Base-by-base conservation (phyloP, 2,113 vertebrate genomes). In the Xyliphius kryptos region DNA sequence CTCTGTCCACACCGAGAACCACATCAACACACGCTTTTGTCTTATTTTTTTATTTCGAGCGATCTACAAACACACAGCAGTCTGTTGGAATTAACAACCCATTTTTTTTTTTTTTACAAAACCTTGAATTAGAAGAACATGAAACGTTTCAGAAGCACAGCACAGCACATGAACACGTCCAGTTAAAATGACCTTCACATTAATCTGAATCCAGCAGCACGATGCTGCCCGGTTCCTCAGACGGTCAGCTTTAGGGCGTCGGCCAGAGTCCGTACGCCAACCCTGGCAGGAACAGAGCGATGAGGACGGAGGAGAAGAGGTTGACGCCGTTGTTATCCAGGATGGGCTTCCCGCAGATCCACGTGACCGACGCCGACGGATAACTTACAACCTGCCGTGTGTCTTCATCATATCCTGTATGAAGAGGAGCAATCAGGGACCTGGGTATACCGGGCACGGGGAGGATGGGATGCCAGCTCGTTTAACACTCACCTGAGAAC, bases 301-400 rank as follows among this genome's bases (percentile, higher is more conserved):
- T 56, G 9, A 98, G 73, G 15, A 97, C 74, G 1, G 91, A 90
- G 66, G 96, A 95, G 78, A 99, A 97, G 12, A 99, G 91, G 76
- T 98, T 99, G 11, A 97, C 94, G 0, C 88, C 84, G 0, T 97
- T 99, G 87, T 99, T 98, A 78, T 99, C 94, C 36, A 98, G 74
- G 72, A 99, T 93, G 8, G 93, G 89, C 64, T 93, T 97, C 40
- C 96, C 94, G 56, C 90, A 84, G 76, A 99, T 90, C 58, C 90
- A 64, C 71, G 72, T 87, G 21, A 87, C 85, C 10, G 85, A 87
- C 14, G 76, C 73, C 0, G 88, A 84, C 65, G 91, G 81, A 56
- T 86, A 88, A 53, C 74, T 87, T 68, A 99, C 93, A 74, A 98
- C 91, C 82, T 89, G 90, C 53, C 90, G 89, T 5, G 81, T 88